Conservation (phyloP, 2,888 invertebrate genomes). For the Tryphoninae sp. region DNA sequence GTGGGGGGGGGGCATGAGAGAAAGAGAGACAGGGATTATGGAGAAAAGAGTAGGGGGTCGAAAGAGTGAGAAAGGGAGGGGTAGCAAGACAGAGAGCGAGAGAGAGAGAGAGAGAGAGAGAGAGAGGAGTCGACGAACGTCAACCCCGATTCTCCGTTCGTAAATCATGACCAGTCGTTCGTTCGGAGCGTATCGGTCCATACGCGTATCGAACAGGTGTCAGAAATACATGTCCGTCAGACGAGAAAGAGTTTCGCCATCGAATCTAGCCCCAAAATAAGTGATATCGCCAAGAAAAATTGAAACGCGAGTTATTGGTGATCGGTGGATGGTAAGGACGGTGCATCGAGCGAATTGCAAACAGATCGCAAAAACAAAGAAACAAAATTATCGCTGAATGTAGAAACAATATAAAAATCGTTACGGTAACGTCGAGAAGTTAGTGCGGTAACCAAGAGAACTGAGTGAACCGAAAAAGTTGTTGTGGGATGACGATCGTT, state of each 20-base stretch:
- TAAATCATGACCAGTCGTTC: constrained; percentile 80
- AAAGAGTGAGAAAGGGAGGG: constrained; percentile 35
- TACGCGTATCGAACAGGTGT: constrained; percentile 63
- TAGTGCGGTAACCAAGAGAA: neutral
- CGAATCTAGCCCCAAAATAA: neutral
- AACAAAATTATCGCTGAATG: neutral
- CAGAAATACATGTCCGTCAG: constrained; percentile 10
- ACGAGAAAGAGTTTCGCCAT: neutral
- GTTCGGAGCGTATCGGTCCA: constrained; percentile 73
- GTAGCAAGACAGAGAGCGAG: constrained; percentile 23
- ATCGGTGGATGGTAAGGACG: neutral
- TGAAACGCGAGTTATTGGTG: neutral
- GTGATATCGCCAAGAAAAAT: neutral
- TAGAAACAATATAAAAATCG: neutral
- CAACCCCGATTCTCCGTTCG: constrained; percentile 70
- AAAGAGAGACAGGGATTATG: neutral
- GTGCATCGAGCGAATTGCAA: neutral
- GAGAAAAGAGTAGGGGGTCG: constrained; percentile 20
- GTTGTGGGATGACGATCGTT: constrained; percentile 3
- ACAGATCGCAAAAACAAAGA: neutral
- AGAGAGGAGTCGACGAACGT: constrained; percentile 52
- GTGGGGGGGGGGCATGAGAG: constrained; percentile 22
- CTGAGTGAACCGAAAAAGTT: neutral
- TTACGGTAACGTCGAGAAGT: neutral
- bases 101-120: constrained; percentile 62